phyloP scores from a whole-genome alignment of 2,797 vertebrate species.

The Scomberomorus guttatus region DNA sequence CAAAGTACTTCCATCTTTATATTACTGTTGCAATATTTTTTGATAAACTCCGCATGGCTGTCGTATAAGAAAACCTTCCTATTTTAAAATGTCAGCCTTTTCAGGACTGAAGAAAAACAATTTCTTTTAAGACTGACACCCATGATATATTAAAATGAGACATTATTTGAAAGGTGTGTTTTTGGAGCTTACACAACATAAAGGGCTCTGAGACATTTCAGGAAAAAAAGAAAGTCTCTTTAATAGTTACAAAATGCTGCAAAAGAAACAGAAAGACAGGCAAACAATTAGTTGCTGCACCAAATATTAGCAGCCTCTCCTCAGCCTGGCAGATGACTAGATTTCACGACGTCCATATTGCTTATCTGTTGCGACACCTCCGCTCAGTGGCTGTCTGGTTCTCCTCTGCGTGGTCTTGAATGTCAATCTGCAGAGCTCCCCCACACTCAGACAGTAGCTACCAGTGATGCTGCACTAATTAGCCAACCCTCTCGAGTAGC shows the following conservation, averaged over 20 bases:
- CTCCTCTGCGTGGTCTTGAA: slow-evolving; percentile 71
- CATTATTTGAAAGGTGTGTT: slow-evolving; percentile 29
- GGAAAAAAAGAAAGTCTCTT: slow-evolving; percentile 11
- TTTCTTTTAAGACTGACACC: slow-evolving; percentile 47
- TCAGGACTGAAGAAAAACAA: slow-evolving; percentile 31
- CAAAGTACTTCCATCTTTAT: slow-evolving; percentile 10
- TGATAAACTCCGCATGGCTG: slow-evolving; percentile 19
- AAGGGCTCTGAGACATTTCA: slow-evolving; percentile 28
- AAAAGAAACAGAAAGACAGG: slow-evolving; percentile 16
- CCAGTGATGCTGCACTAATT: slow-evolving; percentile 79
- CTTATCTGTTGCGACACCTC: slow-evolving; percentile 57
- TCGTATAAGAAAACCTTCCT: background rate
- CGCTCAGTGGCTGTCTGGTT: slow-evolving; percentile 71
- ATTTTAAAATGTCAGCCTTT: slow-evolving; percentile 54
- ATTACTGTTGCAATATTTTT: slow-evolving; percentile 25
- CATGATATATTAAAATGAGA: slow-evolving; percentile 56
- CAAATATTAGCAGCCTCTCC: slow-evolving; percentile 33
- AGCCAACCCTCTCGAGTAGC: slow-evolving; percentile 75
- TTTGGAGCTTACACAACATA: slow-evolving; percentile 3
- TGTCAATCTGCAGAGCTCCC: slow-evolving; percentile 72
- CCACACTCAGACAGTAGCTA: slow-evolving; percentile 70
- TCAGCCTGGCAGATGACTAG: slow-evolving; percentile 49
- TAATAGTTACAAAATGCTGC: slow-evolving; percentile 6
- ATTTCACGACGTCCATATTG: slow-evolving; percentile 36
- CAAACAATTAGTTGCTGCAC: slow-evolving; percentile 42